These are phyloP conservation scores for Cygnus buccinator DNA, from an alignment of 2,113 vertebrate genomes.

Conservation along the genomic window DNA sequence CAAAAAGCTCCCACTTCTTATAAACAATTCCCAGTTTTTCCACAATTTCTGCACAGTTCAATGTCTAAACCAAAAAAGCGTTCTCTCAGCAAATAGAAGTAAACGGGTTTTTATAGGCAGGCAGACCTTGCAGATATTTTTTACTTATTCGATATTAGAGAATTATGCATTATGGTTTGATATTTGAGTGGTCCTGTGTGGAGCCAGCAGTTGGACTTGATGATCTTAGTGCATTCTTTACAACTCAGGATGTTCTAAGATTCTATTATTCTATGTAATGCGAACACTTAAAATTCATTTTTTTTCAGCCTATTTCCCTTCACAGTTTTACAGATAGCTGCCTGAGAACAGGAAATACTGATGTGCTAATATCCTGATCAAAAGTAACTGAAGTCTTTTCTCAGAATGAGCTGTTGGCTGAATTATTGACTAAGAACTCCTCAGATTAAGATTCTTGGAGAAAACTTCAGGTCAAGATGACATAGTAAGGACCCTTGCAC, in stretches of 20 bases:
- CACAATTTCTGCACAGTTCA: neutral
- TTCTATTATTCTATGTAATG: neutral
- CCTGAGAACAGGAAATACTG: neutral
- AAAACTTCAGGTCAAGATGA: neutral
- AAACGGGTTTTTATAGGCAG: neutral
- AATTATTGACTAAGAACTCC: neutral
- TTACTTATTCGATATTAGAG: neutral
- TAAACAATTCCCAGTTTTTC: neutral
- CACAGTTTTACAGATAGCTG: neutral
- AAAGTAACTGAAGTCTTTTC: neutral
- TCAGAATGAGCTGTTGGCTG: rapidly evolving
- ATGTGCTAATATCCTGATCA: neutral
- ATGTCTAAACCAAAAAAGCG: neutral
- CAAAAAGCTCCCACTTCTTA: neutral
- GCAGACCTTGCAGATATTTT: neutral
- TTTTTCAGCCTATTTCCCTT: neutral
- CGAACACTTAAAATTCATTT: neutral
- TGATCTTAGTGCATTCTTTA: too few species aligned
- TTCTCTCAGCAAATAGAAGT: neutral
- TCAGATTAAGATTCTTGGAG: neutral
- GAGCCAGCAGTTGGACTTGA: too few species aligned
- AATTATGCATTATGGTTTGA: neutral
- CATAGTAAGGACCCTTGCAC: neutral
- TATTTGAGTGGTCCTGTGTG: too few species aligned
- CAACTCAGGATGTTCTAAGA: too few species aligned